Evolutionary conservation across 2,888 invertebrate genomes (phyloP).

Genomic region (Pardosa pseudoannulata): DNA sequence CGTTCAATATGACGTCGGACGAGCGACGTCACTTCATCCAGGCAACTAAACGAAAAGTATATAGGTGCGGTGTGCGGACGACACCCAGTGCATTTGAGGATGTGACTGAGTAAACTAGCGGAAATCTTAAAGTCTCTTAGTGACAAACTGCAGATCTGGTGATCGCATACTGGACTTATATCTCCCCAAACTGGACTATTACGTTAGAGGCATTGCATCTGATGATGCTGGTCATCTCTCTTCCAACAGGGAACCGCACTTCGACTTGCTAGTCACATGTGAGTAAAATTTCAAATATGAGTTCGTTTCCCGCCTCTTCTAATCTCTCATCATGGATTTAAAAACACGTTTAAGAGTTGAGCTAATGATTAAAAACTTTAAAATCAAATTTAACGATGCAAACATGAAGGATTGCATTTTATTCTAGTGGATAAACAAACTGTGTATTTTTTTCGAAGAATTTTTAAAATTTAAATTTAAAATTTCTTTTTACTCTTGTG

Average conservation of each 20-base stretch:
- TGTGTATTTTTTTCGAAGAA: too few relatives aligned
- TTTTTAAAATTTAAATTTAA: too few relatives aligned
- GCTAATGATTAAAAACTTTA: too few relatives aligned
- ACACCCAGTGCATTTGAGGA: not conserved
- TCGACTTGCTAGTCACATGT: conserved; percentile 60
- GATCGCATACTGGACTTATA: not conserved
- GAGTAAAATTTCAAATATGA: conserved; percentile 24
- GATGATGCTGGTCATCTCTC: conserved; percentile 33
- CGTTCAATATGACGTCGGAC: not conserved
- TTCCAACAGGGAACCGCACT: conserved; percentile 21
- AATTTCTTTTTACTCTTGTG: too few relatives aligned
- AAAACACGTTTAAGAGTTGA: too few relatives aligned
- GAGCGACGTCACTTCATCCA: not conserved
- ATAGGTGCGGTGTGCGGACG: not conserved
- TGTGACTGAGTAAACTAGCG: conserved; percentile 1
- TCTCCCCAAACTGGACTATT: conserved; percentile 46
- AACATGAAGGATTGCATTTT: too few relatives aligned
- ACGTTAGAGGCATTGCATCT: conserved; percentile 4
- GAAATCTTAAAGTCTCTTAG: not conserved
- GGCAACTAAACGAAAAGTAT: conserved; percentile 1
- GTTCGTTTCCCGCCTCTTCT: too few relatives aligned
- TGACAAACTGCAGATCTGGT: conserved; percentile 11
- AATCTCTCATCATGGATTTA: too few relatives aligned
- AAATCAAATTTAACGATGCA: too few relatives aligned
- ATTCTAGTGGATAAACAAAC: too few relatives aligned